Evolutionary conservation across 2,888 invertebrate genomes (phyloP), one percentile per base, ranked within the genome.

Genomic region (Brassicogethes aeneus): DNA sequence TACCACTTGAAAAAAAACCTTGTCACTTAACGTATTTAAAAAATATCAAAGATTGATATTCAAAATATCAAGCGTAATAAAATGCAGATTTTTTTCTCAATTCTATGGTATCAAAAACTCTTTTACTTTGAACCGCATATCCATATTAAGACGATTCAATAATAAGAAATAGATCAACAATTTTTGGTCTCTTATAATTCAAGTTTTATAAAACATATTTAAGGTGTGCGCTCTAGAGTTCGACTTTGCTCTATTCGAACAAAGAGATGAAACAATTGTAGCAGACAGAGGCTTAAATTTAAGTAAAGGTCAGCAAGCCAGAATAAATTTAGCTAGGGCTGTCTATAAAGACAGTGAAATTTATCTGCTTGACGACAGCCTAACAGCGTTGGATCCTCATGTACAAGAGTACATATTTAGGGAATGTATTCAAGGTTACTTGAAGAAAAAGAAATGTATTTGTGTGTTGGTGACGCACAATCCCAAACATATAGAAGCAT

Each of bases 271-370:
- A 52, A 86, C 86, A 0, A 64, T 85, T 39, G 82, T 90, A 1
- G 88, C 88, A 3, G 89, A 91, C 56, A 73, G 84, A 36, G 90
- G 90, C 3, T 75, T 82, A 1, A 80, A 82, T 16, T 66, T 91
- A 10, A 87, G 86, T 30, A 88, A 88, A n/a, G 89, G 89, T 7
- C 90, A 90, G 66, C 79, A 80, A 62, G 86, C 88, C 7, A 49
- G 90, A 47, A 77, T 91, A 17, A 85, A 84, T 62, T 69, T 91
- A 36, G 86, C 85, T 0, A 71, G 87, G 56, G 79, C 84, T 1
- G 68, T 87, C 34, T 88, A 87, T 58, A 77, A 76, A 53, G 76
- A 83, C 49, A 83, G 85, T 1, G 85, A 88, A 51, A 73, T 88
- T 17, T 88, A 86, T 56, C 66, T 88, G 16, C 65, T 88, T 23